These are phyloP conservation scores for Sylvilagus bachmani DNA, from an alignment of 2,113 vertebrate species.

Conservation along the genomic window DNA sequence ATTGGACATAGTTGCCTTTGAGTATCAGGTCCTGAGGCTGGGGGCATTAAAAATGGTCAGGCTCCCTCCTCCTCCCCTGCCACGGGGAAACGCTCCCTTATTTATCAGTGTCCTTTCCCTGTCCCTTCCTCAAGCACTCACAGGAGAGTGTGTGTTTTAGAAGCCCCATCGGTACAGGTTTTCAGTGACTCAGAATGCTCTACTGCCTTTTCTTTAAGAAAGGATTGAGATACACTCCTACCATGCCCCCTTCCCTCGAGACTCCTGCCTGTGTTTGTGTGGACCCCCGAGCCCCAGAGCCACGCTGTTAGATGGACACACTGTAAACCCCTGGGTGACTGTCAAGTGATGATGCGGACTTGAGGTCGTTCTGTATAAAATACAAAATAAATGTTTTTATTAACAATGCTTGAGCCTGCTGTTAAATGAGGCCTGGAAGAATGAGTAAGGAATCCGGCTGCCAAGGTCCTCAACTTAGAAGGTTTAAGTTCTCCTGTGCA, in stretches of 20 bases:
- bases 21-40: slow-evolving; percentile 46
- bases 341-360: slow-evolving; percentile 81
- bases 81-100: slow-evolving; percentile 51
- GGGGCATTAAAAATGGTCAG: slow-evolving; percentile 63
- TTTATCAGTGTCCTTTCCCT: slow-evolving; percentile 68
- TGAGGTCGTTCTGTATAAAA: slow-evolving; percentile 91
- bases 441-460: slow-evolving; percentile 18
- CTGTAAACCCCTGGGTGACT: slow-evolving; percentile 78
- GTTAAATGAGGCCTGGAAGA: slow-evolving; percentile 62
- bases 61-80: background rate
- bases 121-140: slow-evolving; percentile 27
- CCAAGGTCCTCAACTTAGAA: background rate
- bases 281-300: slow-evolving; percentile 72
- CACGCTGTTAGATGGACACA: slow-evolving; percentile 75
- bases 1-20: slow-evolving; percentile 41
- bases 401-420: slow-evolving; percentile 81
- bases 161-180: slow-evolving; percentile 75
- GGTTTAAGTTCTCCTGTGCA: background rate
- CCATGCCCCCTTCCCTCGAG: slow-evolving; percentile 66
- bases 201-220: slow-evolving; percentile 80
- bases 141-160: slow-evolving; percentile 63
- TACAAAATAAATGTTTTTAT: slow-evolving; percentile 92
- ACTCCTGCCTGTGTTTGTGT: slow-evolving; percentile 81
- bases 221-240: slow-evolving; percentile 87
- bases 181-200: slow-evolving; percentile 78